Evolutionary conservation across 2,888 invertebrate species (phyloP), one percentile per base, ranked within the genome.

Genomic region (Drosophila greeni): DNA sequence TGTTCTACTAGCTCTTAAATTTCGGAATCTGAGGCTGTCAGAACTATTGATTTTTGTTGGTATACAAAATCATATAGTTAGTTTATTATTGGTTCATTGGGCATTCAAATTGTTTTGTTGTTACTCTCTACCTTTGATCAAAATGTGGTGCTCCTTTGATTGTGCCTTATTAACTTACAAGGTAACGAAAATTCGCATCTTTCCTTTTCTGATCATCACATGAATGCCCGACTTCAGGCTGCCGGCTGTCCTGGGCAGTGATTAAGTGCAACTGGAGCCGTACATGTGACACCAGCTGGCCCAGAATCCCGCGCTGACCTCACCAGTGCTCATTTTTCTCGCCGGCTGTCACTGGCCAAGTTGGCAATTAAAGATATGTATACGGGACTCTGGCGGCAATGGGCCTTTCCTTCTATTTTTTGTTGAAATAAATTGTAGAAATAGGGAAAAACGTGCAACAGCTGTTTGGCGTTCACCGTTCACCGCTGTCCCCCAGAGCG

Each of bases 281-380:
- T 59, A 54, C 62, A 65, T 73, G 77, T 71, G 73, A 68, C 67
- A 75, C 58, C 55, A 70, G 64, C 61, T 66, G 62, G 65, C 20
- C 62, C 52, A 37, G 34, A 66, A 66, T 43, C 34, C 39, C 55
- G 40, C 54, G 65, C 61, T 60, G 59, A 68, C 69, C 69, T 70
- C 66, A 72, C 68, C 73, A 67, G 67, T 71, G 77, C 74, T 74
- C 74, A 80, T 84, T 85, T 82, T 72, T 84, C 75, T 74, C 83
- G 68, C 82, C 61, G 66, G 48, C 65, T 85, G 79, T 82, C 76
- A 78, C 75, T 83, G 73, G 66, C 53, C 76, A 82, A 84, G 78
- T 80, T 84, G 83, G 84, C 84, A 84, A 82, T 83, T 82, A 83
- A 78, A 83, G 84, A 82, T 62, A 73, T 55, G 62, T 54, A 53